Evolutionary conservation across 2,113 vertebrate genomes (phyloP), one percentile per base, ranked within the genome.

Genomic region (Thryonomys swinderianus): DNA sequence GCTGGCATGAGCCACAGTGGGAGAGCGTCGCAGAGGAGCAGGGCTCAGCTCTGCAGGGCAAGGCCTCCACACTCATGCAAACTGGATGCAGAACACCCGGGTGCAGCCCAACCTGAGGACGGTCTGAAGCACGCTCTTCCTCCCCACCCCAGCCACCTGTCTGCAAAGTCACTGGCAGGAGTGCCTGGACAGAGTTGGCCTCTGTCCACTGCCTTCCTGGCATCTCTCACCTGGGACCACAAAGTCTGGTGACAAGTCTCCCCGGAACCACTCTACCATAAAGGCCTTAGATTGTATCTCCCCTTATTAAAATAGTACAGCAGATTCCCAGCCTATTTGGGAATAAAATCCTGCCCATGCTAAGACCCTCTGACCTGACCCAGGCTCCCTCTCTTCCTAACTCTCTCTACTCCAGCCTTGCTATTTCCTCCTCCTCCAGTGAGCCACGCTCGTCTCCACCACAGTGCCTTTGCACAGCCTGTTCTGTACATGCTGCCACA

Each of bases 51-150:
- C 27, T 40, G 42, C 45, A 61, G 80, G 45, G 23, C 18, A 20
- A 1, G 61, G 53, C 8, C 37, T 32, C 6, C 7, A 34, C 6
- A 40, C 55, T n/a, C 21, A 1, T 5, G 30, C n/a, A 23, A 42
- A 4, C 2, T 11, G 57, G 30, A 55, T 0, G 1, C 13, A 11
- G 66, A 21, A 14, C 18, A 11, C 13, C 4, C 18, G 4, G 25
- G n/a, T 2, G 25, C 27, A 11, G 34, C 16, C 69, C 20, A 16
- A 16, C 32, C 37, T 0, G 0, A 23, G 45, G 61, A 3, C 1
- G 10, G 0, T 11, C 37, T 0, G 25, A 48, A 21, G 14, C 0
- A 0, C 32, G 9, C 51, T 0, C 18, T 13, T 27, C 67, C 64
- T 66, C n/a, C 32, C 48, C n/a, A n/a, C n/a, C 12, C 53, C 7